Base-by-base conservation (phyloP, 1,140 invertebrate species). In the Lepeophtheirus salmonis region DNA sequence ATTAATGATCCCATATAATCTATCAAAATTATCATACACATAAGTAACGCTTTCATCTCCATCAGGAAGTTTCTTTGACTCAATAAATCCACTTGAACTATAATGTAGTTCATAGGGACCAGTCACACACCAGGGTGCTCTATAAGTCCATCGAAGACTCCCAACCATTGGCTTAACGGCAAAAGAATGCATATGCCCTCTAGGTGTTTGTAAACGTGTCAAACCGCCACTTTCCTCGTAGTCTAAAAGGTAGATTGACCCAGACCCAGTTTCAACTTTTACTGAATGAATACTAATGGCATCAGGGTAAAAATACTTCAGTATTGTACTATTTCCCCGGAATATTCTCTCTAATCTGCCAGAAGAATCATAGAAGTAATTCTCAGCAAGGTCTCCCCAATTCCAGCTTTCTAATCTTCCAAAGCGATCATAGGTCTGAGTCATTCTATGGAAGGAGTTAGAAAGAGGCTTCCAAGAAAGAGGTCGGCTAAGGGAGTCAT, bases 181-280 rank as follows among this genome's bases (percentile, higher is more conserved):
- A 69, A 94, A 94, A 0, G 84, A 82, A 67, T 95, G 89, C 52
- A 89, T 88, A 64, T 89, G 87, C n/a, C 88, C 86, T 60, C 87
- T 76, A 0, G 90, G 90, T 3, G 89, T 95, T 1, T 86, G 90
- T 3, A 95, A 69, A 2, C 84, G 84, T 67, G 89, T 83, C 1
- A 95, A 73, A 12, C 89, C 86, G 12, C 89, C 89, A 6, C 85
- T 83, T 13, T 86, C 82, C 67, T 95, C 89, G 65, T 94, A 94
- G 67, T 91, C 85, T 4, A 94, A 72, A 0, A 89, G 74, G 71
- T 92, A 95, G 68, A 90, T 87, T 62, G 86, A 87, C 12, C 89
- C 86, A 66, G 87, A 77, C 1, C 88, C 88, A 0, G 90, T 87
- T 13, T 18, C 20, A n/a, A 61, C 50, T 12, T 21, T 26, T 12